These are phyloP conservation scores for Amphibalanus amphitrite DNA, from an alignment of 1,140 invertebrate genomes.

Conservation along the genomic window DNA sequence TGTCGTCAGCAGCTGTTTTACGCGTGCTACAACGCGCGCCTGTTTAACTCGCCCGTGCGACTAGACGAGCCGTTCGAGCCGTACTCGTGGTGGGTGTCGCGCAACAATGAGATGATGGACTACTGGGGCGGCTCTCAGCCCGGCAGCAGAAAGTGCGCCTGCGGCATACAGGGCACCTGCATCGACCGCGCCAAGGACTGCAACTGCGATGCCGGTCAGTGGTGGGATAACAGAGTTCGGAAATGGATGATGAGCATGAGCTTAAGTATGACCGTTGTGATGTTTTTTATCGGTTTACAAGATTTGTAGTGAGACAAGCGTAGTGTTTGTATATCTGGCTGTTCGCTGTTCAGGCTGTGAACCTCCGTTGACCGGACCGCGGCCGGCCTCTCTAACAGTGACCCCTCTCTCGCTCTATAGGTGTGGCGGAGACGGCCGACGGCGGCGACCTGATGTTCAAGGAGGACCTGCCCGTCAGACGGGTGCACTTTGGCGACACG, in stretches of 20 bases:
- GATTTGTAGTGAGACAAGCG: too few relatives aligned
- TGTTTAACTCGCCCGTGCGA: conserved; percentile 64
- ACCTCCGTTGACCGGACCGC: too few relatives aligned
- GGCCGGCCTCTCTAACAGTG: too few relatives aligned
- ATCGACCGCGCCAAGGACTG: conserved; percentile 70
- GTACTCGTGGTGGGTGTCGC: conserved; percentile 82
- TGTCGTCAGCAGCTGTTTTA: conserved; percentile 81
- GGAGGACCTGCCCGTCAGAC: conserved; percentile 77
- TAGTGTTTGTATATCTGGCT: too few relatives aligned
- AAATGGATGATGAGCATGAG: too few relatives aligned
- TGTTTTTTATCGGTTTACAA: too few relatives aligned
- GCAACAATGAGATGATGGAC: conserved; percentile 81
- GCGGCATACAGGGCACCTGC: conserved; percentile 71
- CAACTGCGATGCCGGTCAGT: conserved; percentile 59
- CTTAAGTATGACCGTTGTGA: too few relatives aligned
- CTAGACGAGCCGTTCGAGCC: conserved; percentile 40
- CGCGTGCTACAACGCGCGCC: conserved; percentile 51
- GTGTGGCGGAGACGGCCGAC: conserved; percentile 20
- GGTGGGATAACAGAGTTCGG: too few relatives aligned
- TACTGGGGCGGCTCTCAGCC: conserved; percentile 90
- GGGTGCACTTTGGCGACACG: conserved; percentile 84
- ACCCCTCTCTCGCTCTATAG: too few relatives aligned
- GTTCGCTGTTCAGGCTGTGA: too few relatives aligned
- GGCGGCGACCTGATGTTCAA: conserved; percentile 63
- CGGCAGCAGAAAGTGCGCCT: conserved; percentile 80